Conservation (phyloP, 2,113 vertebrate species). For the Cacatua alba region DNA sequence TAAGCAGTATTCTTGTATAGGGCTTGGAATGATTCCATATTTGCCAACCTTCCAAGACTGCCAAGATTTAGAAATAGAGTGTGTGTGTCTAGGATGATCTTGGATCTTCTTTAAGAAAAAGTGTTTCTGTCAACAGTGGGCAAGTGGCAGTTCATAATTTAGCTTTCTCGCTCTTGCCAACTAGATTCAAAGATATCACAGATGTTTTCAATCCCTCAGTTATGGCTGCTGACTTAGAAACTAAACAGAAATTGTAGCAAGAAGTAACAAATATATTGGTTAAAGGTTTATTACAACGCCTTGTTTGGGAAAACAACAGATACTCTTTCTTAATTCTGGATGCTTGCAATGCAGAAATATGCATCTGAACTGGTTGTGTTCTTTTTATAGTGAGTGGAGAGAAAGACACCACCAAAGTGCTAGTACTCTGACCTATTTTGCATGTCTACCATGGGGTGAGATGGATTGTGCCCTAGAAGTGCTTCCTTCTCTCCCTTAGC, state of each 20-base stretch:
- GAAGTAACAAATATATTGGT: neutral
- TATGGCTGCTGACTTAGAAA: slow-evolving; percentile 8
- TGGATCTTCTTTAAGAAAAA: neutral
- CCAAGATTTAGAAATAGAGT: neutral
- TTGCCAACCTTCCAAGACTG: neutral
- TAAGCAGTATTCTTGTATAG: neutral
- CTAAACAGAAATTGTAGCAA: neutral
- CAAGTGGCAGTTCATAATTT: neutral
- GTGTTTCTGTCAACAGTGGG: neutral
- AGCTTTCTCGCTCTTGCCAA: neutral
- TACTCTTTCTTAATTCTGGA: neutral
- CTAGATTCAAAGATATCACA: neutral
- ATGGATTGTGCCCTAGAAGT: neutral
- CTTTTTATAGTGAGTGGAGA: neutral
- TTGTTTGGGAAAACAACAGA: neutral
- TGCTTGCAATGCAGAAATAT: neutral
- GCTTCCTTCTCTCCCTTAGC: neutral
- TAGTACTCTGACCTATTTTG: neutral
- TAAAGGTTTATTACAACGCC: slow-evolving; percentile 2
- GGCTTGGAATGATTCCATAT: neutral
- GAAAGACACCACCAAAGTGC: neutral
- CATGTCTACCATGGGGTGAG: neutral
- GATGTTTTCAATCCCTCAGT: neutral
- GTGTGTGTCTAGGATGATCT: neutral
- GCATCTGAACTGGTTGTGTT: neutral